Conservation (phyloP, 2,797 vertebrate genomes). For the Columba guinea region DNA sequence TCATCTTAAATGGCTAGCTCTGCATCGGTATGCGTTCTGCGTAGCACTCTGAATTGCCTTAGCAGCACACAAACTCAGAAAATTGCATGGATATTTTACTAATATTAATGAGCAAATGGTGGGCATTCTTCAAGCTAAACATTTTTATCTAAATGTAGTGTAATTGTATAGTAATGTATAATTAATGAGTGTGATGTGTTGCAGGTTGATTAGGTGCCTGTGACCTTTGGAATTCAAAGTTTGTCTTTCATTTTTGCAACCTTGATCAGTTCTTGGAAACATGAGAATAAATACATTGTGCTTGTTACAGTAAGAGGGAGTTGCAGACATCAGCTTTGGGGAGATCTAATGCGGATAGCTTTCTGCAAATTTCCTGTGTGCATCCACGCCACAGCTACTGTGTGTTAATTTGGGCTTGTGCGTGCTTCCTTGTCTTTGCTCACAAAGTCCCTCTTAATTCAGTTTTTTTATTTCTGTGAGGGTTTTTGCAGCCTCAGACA, state of each 20-base stretch:
- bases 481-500: background rate
- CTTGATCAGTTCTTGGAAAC: conserved; percentile 13
- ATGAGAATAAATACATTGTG: conserved; percentile 16
- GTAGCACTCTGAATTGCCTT: conserved; percentile 3
- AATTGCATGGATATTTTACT: conserved; percentile 35
- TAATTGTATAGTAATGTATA: conserved; percentile 29
- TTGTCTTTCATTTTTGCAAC: conserved; percentile 13
- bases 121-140: conserved; percentile 15
- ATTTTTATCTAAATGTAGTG: conserved; percentile 40
- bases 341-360: background rate
- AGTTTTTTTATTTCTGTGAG: background rate
- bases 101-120: conserved; percentile 18
- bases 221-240: conserved; percentile 12
- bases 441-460: background rate
- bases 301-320: background rate
- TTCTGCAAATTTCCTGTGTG: conserved; percentile 13
- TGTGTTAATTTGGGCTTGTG: background rate
- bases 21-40: conserved; percentile 1
- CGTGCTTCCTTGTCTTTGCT: background rate
- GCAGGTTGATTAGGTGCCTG: conserved; percentile 21
- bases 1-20: background rate
- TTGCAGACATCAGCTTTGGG: background rate
- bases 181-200: conserved; percentile 24
- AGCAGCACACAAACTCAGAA: conserved; percentile 11
- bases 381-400: background rate